Evolutionary conservation across 2,113 vertebrate species (phyloP), one percentile per base, ranked within the genome.

Genomic region (Callopanchax toddi): DNA sequence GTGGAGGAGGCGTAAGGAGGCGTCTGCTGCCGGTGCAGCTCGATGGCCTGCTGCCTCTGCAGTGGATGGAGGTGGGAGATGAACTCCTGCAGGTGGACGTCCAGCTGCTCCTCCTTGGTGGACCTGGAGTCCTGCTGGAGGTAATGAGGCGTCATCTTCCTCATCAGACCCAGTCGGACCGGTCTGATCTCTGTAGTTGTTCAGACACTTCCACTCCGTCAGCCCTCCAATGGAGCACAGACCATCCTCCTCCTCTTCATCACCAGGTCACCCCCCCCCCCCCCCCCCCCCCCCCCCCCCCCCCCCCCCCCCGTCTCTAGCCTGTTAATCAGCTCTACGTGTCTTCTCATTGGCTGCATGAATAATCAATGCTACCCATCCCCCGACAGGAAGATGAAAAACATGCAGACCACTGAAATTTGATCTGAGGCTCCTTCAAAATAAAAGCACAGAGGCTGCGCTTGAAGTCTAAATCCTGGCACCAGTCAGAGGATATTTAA

Each of bases 341-440:
- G 39, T 71, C 46, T 86, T 32, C 2, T 84, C 90, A 80, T 89
- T 85, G 85, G 79, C 88, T 75, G 87, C 91, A 94, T 90, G 90
- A 92, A 93, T 92, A 95, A 95, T 95, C 94, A 83, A 96, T 96
- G 88, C 75, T 34, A 66, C 64, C 81, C 66, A 77, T 88, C 89
- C 29, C 29, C 5, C 29, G 6, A 32, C 29, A 6, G 29, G 26
- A n/a, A n/a, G n/a, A n/a, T n/a, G n/a, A n/a, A n/a, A n/a, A n/a
- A n/a, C n/a, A n/a, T n/a, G n/a, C n/a, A n/a, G n/a, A n/a, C n/a
- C n/a, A n/a, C n/a, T n/a, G n/a, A n/a, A n/a, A n/a, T n/a, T n/a
- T n/a, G n/a, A n/a, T n/a, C n/a, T n/a, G n/a, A n/a, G n/a, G n/a
- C n/a, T n/a, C n/a, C n/a, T n/a, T n/a, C n/a, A n/a, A n/a, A n/a